These are phyloP conservation scores for Ochotona princeps DNA, from an alignment of 2,113 vertebrate species.

Conservation along the genomic window DNA sequence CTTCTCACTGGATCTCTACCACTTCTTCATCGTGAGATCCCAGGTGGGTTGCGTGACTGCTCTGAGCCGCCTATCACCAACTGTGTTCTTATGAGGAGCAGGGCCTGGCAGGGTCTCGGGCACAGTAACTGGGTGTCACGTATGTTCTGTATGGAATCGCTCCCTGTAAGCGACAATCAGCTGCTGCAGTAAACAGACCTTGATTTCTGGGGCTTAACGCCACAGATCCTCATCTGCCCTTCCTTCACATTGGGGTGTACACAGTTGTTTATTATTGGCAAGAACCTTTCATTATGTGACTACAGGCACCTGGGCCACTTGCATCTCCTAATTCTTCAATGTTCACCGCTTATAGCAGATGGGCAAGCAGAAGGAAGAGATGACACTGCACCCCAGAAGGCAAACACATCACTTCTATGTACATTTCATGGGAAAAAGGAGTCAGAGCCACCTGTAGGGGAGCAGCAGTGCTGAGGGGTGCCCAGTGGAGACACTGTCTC, in stretches of 20 bases:
- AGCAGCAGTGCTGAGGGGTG: background rate
- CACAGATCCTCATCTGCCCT: background rate
- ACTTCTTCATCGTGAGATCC: background rate
- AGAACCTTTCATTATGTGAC: background rate
- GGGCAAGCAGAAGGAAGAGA: background rate
- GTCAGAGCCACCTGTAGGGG: background rate
- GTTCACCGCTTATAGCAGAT: background rate
- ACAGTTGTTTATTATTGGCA: background rate
- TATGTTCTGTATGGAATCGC: background rate
- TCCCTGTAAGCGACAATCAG: background rate
- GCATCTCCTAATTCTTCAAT: background rate
- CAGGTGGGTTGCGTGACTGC: background rate
- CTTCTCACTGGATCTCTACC: background rate
- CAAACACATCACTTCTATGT: background rate
- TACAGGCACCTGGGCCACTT: background rate
- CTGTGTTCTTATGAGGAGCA: slow-evolving; percentile 9
- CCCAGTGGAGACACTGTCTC: background rate
- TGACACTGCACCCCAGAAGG: background rate
- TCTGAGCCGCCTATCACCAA: background rate
- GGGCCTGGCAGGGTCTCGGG: background rate
- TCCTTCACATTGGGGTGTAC: background rate
- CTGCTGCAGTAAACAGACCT: background rate
- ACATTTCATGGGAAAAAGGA: background rate
- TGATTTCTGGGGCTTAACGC: slow-evolving; percentile 7
- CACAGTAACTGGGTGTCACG: background rate